Evolutionary conservation across 2,113 vertebrate species (phyloP).

Genomic region (Forbesichthys papilliferus): DNA sequence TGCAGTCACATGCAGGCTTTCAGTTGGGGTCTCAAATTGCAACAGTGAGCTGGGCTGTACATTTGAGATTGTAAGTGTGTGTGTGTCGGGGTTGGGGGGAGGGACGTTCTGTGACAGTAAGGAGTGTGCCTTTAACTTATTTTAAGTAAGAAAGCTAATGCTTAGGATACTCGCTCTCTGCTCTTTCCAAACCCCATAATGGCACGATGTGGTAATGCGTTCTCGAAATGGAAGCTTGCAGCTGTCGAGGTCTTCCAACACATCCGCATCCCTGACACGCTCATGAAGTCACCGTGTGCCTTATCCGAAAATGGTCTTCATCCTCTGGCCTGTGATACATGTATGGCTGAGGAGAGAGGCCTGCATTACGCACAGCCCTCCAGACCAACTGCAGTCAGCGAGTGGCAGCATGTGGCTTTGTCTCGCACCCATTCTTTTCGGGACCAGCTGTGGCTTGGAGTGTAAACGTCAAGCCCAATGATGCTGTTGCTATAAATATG

Average conservation of each 20-base stretch:
- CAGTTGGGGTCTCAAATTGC: too few relatives aligned
- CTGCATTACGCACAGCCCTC: slow-evolving; percentile 48
- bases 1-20: too few relatives aligned
- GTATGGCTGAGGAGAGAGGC: slow-evolving; percentile 44
- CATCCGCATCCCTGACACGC: slow-evolving; percentile 56
- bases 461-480: slow-evolving; percentile 63
- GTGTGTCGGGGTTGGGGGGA: too few relatives aligned
- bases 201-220: slow-evolving; percentile 40
- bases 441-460: slow-evolving; percentile 82
- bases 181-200: slow-evolving; percentile 16
- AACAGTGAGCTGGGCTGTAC: too few relatives aligned
- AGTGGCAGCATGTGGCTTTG: slow-evolving; percentile 76
- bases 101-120: too few relatives aligned
- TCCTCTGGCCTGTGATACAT: slow-evolving; percentile 40
- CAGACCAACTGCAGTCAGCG: slow-evolving; percentile 68
- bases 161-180: neutral
- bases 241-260: slow-evolving; percentile 66
- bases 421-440: slow-evolving; percentile 74
- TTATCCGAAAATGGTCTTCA: slow-evolving; percentile 34
- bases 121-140: neutral
- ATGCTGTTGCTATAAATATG: slow-evolving; percentile 82
- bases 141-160: slow-evolving; percentile 8
- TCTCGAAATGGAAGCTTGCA: slow-evolving; percentile 62
- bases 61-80: too few relatives aligned
- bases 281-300: slow-evolving; percentile 56